Evolutionary conservation across 2,888 invertebrate genomes (phyloP).

Genomic region (Exephanes ischioxanthus): DNA sequence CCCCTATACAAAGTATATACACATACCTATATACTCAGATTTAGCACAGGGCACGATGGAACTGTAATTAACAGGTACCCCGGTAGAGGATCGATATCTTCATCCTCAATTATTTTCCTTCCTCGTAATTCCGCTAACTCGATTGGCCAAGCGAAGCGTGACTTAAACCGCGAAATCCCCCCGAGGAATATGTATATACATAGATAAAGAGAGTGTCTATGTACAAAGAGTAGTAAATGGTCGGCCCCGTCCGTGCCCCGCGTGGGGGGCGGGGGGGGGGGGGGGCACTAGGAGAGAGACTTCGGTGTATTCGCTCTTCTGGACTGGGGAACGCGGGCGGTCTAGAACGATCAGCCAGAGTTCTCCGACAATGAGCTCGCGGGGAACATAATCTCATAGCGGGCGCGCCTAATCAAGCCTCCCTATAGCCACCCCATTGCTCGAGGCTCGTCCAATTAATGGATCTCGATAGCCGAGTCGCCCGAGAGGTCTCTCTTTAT

Average conservation of each 20-base stretch:
- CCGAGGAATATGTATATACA: constrained; percentile 7
- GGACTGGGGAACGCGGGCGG: constrained; percentile 38
- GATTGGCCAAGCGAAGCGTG: constrained; percentile 67
- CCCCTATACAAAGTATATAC: background rate
- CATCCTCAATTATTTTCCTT: constrained; percentile 66
- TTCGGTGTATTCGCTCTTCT: constrained; percentile 9
- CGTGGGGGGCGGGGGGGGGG: no score
- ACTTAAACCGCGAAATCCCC: constrained; percentile 63
- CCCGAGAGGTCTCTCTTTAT: constrained; percentile 24
- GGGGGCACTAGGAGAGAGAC: background rate
- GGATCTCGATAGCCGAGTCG: constrained; percentile 60
- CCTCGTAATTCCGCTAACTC: constrained; percentile 66
- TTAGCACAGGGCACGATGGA: background rate
- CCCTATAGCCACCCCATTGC: constrained; percentile 19
- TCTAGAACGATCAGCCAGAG: constrained; percentile 52
- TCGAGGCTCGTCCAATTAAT: constrained; percentile 65
- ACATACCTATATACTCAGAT: background rate
- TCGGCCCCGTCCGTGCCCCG: background rate
- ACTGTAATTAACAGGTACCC: constrained; percentile 42
- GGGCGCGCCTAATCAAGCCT: constrained; percentile 61
- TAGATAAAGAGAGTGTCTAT: background rate
- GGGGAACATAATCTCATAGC: constrained; percentile 66
- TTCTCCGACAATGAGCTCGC: constrained; percentile 64
- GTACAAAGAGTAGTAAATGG: constrained; percentile 11
- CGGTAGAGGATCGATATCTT: constrained; percentile 60